phyloP scores from a whole-genome alignment of 2,113 vertebrate species.

The Sorex araneus region DNA sequence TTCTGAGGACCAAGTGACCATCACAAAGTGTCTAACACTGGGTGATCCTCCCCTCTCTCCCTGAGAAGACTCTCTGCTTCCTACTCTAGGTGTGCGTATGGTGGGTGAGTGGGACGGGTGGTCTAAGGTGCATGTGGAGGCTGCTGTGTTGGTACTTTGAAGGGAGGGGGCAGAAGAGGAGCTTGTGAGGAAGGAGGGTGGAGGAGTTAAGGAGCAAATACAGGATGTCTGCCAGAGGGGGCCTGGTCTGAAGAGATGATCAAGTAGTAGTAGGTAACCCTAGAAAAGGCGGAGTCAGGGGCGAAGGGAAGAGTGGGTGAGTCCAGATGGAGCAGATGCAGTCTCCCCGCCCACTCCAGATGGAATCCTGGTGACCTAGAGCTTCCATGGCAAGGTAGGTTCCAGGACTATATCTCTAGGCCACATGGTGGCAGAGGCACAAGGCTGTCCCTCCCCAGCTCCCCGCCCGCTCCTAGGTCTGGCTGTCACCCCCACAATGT shows the following conservation, averaged over 20 bases:
- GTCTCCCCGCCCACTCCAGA: too few relatives aligned
- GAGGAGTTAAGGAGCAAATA: background rate
- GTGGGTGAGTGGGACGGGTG: too few relatives aligned
- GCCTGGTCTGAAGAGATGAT: background rate
- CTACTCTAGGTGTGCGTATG: background rate
- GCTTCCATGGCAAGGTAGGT: too few relatives aligned
- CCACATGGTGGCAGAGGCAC: too few relatives aligned
- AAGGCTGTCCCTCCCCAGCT: too few relatives aligned
- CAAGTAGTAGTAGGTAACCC: background rate
- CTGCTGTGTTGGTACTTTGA: too few relatives aligned
- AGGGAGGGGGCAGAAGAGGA: too few relatives aligned
- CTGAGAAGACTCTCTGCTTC: background rate
- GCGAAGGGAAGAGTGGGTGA: too few relatives aligned
- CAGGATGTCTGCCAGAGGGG: background rate
- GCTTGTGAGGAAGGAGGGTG: background rate
- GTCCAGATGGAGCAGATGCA: background rate
- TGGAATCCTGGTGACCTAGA: too few relatives aligned
- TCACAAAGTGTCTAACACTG: background rate
- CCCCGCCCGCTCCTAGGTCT: too few relatives aligned
- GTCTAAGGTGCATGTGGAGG: background rate
- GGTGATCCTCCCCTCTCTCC: rapidly evolving
- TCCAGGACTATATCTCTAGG: too few relatives aligned
- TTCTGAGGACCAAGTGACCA: background rate
- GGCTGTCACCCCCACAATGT: too few relatives aligned
- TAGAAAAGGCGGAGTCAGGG: background rate